Base-by-base conservation (phyloP, 2,797 vertebrate genomes). In the Sebastes itinus region DNA sequence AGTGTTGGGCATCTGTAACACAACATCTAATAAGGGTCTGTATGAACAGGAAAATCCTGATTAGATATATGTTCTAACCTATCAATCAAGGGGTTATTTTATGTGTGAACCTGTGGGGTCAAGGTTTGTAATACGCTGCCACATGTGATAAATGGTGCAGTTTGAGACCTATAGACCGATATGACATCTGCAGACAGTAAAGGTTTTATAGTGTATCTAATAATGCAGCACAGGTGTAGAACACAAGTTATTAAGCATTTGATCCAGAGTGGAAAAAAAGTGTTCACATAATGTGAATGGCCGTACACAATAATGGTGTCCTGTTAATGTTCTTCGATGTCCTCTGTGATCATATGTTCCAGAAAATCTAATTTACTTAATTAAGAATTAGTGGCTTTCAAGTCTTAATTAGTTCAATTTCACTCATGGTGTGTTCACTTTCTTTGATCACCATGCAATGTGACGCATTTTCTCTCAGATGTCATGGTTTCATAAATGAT, bases 71-170 rank as follows among this genome's bases (percentile, higher is more conserved):
- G 1, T 25, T 62, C 20, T 61, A 68, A 62, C 32, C n/a, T 58
- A 16, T 38, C 35, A 72, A 16, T 38, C 35, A 72, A 16, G 6
- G 10, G 25, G 56, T 67, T 30, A 46, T 2, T 82, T 73, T 49
- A 62, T 69, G 20, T 69, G 23, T 71, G 56, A 67, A 61, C 30
- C 68, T 54, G 46, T 23, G 56, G 27, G 75, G 71, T 78, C 81
- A 82, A 81, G 64, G 86, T 86, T 85, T 72, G 67, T 76, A 77
- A 18, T 46, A 18, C 3, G 42, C 42, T 46, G 49, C 49, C 42
- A 46, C 42, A 18, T 46, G 16, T n/a, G 49, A 89, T 84, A 65
- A 86, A 81, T 33, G 63, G 16, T 65, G 23, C 68, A 38, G 49
- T 46, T 70, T 49, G 60, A 42, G 76, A 38, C n/a, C 32, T 85